Conservation (phyloP, 2,797 vertebrate genomes). For the Huso huso region DNA sequence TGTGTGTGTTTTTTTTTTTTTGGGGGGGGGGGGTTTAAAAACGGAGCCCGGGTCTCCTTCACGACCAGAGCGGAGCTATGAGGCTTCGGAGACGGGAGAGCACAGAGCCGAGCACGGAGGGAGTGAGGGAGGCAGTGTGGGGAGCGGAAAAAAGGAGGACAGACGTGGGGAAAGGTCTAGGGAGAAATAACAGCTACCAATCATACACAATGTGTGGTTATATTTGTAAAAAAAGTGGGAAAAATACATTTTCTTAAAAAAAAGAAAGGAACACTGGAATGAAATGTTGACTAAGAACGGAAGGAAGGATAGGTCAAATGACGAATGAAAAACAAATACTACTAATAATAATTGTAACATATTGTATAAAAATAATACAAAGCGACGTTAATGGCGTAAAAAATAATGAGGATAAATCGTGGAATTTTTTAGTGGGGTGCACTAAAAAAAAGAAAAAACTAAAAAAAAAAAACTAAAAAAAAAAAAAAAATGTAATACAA, state of each 20-base stretch:
- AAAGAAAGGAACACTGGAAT: neutral
- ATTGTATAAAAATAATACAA: too few relatives aligned
- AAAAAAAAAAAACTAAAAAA: neutral
- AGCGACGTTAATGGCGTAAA: too few relatives aligned
- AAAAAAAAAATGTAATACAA: neutral
- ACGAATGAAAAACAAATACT: neutral
- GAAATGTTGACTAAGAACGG: conserved; percentile 12
- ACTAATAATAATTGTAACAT: too few relatives aligned
- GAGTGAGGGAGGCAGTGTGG: conserved; percentile 33
- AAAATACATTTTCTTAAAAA: too few relatives aligned
- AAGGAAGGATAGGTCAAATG: conserved; percentile 10
- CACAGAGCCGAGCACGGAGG: conserved; percentile 22
- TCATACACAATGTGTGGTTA: conserved; percentile 26
- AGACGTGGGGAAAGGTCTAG: conserved; percentile 20
- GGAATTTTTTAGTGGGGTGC: too few relatives aligned
- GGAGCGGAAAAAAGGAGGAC: conserved; percentile 21
- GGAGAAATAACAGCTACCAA: conserved; percentile 28
- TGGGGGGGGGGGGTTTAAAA: conserved; percentile 35
- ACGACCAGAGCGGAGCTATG: conserved; percentile 56
- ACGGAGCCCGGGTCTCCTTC: conserved; percentile 60
- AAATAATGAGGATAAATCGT: too few relatives aligned
- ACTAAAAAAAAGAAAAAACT: neutral
- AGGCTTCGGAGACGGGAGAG: conserved; percentile 48
- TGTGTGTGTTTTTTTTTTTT: conserved; percentile 36
- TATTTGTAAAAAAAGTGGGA: conserved; percentile 22